These are phyloP conservation scores for Cephus runcator DNA, from an alignment of 2,888 invertebrate genomes.

Conservation along the genomic window DNA sequence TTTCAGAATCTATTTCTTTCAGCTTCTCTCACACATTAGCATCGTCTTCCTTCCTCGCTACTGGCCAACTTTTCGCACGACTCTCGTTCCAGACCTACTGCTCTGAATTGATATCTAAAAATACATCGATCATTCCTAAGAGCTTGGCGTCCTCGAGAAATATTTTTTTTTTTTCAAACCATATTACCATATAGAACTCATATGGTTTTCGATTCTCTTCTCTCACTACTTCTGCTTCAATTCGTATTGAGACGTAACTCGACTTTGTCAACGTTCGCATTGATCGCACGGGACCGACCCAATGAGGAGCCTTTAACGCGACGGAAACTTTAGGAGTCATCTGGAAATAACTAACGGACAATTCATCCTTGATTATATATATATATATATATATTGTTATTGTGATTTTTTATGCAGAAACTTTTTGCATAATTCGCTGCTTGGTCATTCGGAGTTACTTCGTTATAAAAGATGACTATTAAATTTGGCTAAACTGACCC, in stretches of 20 bases:
- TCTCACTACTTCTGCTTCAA: too few species aligned
- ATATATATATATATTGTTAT: neutral
- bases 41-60: too few species aligned
- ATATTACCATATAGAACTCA: too few species aligned
- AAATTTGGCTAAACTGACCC: neutral
- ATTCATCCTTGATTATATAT: neutral
- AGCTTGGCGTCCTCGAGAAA: too few species aligned
- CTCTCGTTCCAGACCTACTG: too few species aligned
- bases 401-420: neutral
- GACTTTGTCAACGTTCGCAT: too few species aligned
- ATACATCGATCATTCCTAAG: too few species aligned
- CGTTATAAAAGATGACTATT: neutral
- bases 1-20: neutral
- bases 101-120: too few species aligned
- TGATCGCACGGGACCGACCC: neutral
- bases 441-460: neutral
- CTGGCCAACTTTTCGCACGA: too few species aligned
- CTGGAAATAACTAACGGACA: neutral
- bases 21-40: neutral
- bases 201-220: too few species aligned
- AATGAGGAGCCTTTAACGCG: neutral
- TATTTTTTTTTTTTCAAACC: too few species aligned
- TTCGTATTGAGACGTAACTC: too few species aligned
- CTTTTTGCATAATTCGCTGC: neutral
- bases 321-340: neutral